Conservation (phyloP, 2,797 vertebrate species). For the Chaunax sp. region DNA sequence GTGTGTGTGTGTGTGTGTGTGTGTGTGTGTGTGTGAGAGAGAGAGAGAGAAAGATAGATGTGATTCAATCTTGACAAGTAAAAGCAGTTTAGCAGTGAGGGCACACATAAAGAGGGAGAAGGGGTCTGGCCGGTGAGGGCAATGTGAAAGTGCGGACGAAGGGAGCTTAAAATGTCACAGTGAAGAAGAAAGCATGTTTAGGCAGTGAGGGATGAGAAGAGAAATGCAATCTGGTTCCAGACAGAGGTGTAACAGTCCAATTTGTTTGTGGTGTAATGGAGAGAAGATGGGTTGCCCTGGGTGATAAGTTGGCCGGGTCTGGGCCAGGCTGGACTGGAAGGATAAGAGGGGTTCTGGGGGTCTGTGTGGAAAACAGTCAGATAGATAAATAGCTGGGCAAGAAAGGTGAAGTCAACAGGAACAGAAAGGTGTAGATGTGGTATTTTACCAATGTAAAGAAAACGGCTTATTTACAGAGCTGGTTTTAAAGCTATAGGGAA, state of each 20-base stretch:
- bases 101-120: slow-evolving; percentile 54
- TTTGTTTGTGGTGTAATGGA: slow-evolving; percentile 83
- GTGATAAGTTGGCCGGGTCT: slow-evolving; percentile 71
- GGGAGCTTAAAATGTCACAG: slow-evolving; percentile 75
- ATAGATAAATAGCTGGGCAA: slow-evolving; percentile 55
- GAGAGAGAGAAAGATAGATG: slow-evolving; percentile 38
- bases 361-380: slow-evolving; percentile 64
- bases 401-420: slow-evolving; percentile 38
- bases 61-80: slow-evolving; percentile 58
- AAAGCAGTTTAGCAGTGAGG: slow-evolving; percentile 60
- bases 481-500: slow-evolving; percentile 33
- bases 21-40: slow-evolving; percentile 14
- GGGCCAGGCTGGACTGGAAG: slow-evolving; percentile 63
- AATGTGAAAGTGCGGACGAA: slow-evolving; percentile 44
- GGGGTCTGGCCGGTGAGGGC: slow-evolving; percentile 37
- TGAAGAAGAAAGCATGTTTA: slow-evolving; percentile 76
- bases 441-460: slow-evolving; percentile 38
- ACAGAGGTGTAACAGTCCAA: slow-evolving; percentile 83
- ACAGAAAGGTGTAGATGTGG: slow-evolving; percentile 38
- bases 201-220: slow-evolving; percentile 79
- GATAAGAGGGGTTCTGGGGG: slow-evolving; percentile 68
- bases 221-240: slow-evolving; percentile 84
- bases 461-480: slow-evolving; percentile 30
- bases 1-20: slow-evolving; percentile 7
- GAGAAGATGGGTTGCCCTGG: slow-evolving; percentile 73